Evolutionary conservation across 2,113 vertebrate genomes (phyloP).

Genomic region (Sigmodon hispidus): DNA sequence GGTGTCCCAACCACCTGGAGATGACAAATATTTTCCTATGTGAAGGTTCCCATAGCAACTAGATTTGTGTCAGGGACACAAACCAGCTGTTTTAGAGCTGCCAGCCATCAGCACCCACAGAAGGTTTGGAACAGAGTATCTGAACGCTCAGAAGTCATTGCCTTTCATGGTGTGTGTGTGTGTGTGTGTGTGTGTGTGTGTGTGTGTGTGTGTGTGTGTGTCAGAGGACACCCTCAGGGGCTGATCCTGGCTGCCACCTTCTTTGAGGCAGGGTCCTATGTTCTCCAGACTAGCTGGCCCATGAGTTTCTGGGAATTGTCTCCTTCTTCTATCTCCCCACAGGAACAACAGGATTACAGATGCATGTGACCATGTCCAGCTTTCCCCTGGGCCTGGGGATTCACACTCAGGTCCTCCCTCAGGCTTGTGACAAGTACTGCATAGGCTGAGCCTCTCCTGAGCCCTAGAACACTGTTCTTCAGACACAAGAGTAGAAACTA

Average conservation of each 20-base stretch:
- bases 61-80: conserved; percentile 67
- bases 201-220: too few relatives aligned
- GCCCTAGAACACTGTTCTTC: background rate
- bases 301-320: background rate
- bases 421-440: background rate
- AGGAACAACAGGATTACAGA: background rate
- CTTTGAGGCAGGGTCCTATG: background rate
- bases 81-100: conserved; percentile 44
- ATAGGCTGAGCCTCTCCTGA: background rate
- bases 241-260: background rate
- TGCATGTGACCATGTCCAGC: background rate
- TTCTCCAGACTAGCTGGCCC: background rate
- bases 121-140: background rate
- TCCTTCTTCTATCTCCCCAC: background rate
- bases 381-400: background rate
- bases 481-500: background rate
- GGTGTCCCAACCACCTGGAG: conserved; percentile 78
- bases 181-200: background rate
- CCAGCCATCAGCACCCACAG: background rate
- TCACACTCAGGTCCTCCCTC: background rate
- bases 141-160: conserved; percentile 12
- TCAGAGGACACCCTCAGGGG: background rate
- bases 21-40: conserved; percentile 78
- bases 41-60: conserved; percentile 79
- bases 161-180: background rate